Base-by-base conservation (phyloP, 2,113 vertebrate genomes). In the Danionella cerebrum region DNA sequence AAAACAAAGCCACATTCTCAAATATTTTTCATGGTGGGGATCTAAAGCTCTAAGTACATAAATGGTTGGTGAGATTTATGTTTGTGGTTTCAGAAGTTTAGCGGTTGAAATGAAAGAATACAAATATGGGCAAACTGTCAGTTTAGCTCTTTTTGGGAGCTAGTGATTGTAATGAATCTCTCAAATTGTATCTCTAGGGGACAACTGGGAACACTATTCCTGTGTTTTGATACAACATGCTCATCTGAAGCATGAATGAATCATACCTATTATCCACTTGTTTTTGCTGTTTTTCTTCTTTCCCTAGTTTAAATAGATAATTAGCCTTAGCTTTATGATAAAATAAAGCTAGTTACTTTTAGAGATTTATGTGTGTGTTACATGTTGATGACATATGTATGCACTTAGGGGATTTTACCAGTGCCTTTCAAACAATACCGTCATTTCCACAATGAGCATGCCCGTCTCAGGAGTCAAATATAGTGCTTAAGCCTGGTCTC, bases 121-220 rank as follows among this genome's bases (percentile, higher is more conserved):
- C 29, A 45, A 45, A 31, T 7, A 5, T 42, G 21, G 24, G 9
- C 21, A 59, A 42, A 42, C 39, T 27, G 14, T 45, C 16, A 60
- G 41, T 31, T 31, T 31, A 60, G 39, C 3, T 16, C 25, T 24
- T 13, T 60, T 60, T 44, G n/a, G 22, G 16, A 60, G 1, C 57
- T 60, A 25, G 39, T 60, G 25, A 25, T 19, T 29, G 24, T 31
- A 44, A 60, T 58, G 54, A 59, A 42, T 59, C 38, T 59, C 22
- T 41, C 24, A 27, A 41, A 27, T 42, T 42, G 35, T 41, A 24
- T 58, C 36, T 41, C 36, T 25, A 6, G 4, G 29, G 51, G 14
- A 12, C 27, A 53, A 53, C 10, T 19, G 29, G 51, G 5, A 53
- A 53, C 19, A 10, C 12, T 31, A 27, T 29, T 8, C 14, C 2